phyloP scores from a whole-genome alignment of 2,113 vertebrate species.

The Elephas maximus region DNA sequence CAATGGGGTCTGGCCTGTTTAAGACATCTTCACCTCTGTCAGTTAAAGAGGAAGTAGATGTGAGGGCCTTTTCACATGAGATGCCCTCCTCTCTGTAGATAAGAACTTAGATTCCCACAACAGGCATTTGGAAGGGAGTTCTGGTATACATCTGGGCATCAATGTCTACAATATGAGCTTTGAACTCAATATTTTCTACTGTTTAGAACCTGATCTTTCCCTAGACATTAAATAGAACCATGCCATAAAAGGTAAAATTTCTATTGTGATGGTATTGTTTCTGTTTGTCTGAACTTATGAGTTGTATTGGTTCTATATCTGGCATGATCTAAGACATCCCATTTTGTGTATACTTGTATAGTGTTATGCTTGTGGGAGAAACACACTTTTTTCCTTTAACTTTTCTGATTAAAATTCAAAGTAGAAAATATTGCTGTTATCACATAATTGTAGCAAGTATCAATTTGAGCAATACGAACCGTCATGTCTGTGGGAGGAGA shows the following conservation, averaged over 20 bases:
- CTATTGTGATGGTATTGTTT: background rate
- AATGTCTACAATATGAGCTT: background rate
- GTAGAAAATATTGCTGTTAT: background rate
- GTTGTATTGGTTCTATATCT: background rate
- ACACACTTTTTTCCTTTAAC: background rate
- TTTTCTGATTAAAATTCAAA: slow-evolving; percentile 51
- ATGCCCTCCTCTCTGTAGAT: background rate
- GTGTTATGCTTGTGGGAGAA: background rate
- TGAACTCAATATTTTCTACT: background rate
- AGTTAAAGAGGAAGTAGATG: background rate
- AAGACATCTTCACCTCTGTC: background rate
- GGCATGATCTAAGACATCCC: background rate
- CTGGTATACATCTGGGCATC: background rate
- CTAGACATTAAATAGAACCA: background rate
- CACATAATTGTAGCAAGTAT: background rate
- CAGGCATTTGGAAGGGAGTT: background rate
- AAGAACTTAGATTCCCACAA: background rate
- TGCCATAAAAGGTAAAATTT: background rate
- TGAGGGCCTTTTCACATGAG: background rate
- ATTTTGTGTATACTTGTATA: background rate
- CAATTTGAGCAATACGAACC: background rate
- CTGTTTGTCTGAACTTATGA: background rate
- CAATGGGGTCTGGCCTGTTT: background rate
- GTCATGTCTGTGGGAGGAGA: fast-evolving
- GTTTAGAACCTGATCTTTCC: background rate